A percentile compares a stretch with the other conserved stretches of the same genome.
These are phyloP conservation scores for Eremophila alpestris DNA, from an alignment of 2,797 vertebrate species.

Conservation along the genomic window DNA sequence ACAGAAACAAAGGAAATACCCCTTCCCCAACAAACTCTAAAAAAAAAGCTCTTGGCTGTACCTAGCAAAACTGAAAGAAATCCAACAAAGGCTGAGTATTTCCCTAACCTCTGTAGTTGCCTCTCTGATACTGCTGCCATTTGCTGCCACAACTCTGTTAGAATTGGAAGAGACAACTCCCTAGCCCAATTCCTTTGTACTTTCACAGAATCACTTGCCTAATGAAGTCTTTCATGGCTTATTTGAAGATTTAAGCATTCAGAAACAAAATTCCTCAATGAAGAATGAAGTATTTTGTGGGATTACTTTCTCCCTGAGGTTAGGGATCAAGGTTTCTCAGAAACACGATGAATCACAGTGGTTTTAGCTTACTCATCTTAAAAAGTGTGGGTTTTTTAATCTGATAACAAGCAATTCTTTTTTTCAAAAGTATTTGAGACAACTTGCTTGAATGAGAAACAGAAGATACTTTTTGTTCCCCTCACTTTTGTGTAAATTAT, in stretches of 20 bases:
- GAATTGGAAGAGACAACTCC: neutral
- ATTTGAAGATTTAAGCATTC: neutral
- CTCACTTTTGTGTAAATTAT: neutral
- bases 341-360: conserved; percentile 27
- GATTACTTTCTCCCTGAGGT: conserved; percentile 21
- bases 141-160: neutral
- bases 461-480: neutral
- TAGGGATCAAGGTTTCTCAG: conserved; percentile 48
- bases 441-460: neutral
- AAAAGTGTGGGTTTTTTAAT: neutral
- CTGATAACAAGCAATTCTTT: neutral
- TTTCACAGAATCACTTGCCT: neutral
- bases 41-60: neutral
- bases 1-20: neutral
- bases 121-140: neutral
- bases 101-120: neutral
- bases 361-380: conserved; percentile 28
- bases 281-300: conserved; percentile 14
- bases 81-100: neutral
- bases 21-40: neutral
- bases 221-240: neutral
- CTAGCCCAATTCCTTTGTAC: neutral
- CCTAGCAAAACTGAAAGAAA: neutral
- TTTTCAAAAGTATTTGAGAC: neutral
- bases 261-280: conserved; percentile 33